Conservation (phyloP, 2,888 invertebrate species). For the Frankliniella fusca region DNA sequence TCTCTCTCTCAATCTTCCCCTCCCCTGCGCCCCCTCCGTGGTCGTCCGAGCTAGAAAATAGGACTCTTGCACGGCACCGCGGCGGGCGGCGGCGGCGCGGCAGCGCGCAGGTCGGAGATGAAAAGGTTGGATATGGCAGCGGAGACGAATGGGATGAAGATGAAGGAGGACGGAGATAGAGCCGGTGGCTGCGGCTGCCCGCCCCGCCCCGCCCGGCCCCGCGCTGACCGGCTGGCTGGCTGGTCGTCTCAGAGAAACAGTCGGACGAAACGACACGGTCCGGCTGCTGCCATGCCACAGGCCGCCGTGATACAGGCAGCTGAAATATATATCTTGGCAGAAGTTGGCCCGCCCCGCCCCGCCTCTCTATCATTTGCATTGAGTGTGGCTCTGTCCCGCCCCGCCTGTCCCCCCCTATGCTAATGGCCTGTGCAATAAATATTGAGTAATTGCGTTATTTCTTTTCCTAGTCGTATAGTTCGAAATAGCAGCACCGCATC, state of each 20-base stretch:
- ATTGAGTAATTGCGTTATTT: constrained; percentile 20
- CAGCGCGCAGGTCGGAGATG: too few species aligned
- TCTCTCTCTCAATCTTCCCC: background rate
- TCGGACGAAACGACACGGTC: background rate
- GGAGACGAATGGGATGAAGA: too few species aligned
- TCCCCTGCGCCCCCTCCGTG: too few species aligned
- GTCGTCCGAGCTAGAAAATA: too few species aligned
- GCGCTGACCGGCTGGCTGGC: background rate
- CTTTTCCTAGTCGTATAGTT: background rate
- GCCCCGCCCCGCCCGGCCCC: background rate
- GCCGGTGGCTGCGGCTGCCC: too few species aligned
- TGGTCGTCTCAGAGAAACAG: background rate
- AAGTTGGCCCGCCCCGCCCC: background rate
- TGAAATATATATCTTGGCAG: constrained; percentile 22
- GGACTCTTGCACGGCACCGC: too few species aligned
- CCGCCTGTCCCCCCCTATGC: background rate
- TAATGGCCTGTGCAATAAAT: constrained; percentile 25
- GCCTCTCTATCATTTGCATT: constrained; percentile 13
- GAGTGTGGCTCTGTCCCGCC: background rate
- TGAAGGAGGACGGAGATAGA: too few species aligned
- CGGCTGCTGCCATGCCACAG: background rate
- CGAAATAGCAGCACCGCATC: background rate
- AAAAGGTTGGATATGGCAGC: too few species aligned
- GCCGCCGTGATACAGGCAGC: background rate
- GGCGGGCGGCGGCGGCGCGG: too few species aligned